phyloP scores from a whole-genome alignment of 2,888 invertebrate species.

The Gastrophysa polygoni region DNA sequence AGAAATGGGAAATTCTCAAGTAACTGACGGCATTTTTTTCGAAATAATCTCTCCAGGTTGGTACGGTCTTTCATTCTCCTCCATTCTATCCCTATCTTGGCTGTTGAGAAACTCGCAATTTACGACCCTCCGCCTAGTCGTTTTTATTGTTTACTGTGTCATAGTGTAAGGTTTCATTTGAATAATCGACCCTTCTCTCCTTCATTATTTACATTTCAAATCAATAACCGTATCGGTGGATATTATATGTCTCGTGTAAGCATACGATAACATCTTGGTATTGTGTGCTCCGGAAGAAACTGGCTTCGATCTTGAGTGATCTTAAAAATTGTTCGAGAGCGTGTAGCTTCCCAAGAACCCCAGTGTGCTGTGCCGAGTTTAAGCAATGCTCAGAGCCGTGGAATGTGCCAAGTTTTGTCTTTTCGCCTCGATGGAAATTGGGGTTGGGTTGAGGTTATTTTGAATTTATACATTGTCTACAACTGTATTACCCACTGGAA shows the following conservation, averaged over 20 bases:
- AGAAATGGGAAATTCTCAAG: not conserved
- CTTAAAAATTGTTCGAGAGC: conserved; percentile 27
- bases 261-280: conserved; percentile 46
- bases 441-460: conserved; percentile 24
- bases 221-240: conserved; percentile 51
- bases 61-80: not conserved
- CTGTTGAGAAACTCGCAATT: conserved; percentile 47
- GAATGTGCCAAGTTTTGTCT: conserved; percentile 23
- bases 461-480: conserved; percentile 9
- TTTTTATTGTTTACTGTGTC: conserved; percentile 50
- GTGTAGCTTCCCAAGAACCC: conserved; percentile 15
- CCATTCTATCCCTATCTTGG: conserved; percentile 26
- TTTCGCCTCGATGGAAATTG: conserved; percentile 24
- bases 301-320: conserved; percentile 23
- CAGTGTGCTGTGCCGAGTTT: not conserved
- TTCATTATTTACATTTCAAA: conserved; percentile 50
- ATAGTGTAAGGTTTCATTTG: conserved; percentile 45
- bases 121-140: conserved; percentile 45
- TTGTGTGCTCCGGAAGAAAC: conserved; percentile 39
- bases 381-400: conserved; percentile 6
- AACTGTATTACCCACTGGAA: not conserved
- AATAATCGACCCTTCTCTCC: conserved; percentile 51
- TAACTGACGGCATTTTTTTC: not conserved
- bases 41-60: not conserved
- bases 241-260: conserved; percentile 49